Evolutionary conservation across 2,113 vertebrate species (phyloP).

Genomic region (Otus sunia): DNA sequence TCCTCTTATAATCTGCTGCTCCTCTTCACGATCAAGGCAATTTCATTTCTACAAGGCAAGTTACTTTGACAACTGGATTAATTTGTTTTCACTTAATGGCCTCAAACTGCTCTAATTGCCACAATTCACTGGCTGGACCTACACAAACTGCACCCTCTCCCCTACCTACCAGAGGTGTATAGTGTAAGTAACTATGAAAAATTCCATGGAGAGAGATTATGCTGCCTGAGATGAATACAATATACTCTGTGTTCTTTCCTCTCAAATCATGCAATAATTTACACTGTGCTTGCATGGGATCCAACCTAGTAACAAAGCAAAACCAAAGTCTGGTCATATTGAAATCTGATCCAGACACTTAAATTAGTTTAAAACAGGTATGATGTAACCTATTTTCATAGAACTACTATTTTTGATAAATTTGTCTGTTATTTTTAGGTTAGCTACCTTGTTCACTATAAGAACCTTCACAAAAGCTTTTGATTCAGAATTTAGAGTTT

Average conservation of each 20-base stretch:
- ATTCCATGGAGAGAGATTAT: neutral
- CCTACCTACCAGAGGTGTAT: neutral
- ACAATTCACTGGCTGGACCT: rapidly evolving
- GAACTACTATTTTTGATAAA: neutral
- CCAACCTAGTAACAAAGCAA: neutral
- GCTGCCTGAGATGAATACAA: neutral
- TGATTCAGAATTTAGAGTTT: neutral
- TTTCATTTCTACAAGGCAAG: neutral
- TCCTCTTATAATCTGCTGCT: neutral
- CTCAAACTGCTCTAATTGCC: rapidly evolving
- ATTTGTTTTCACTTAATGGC: neutral
- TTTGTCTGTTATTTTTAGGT: neutral
- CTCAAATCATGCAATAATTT: neutral
- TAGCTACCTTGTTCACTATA: neutral
- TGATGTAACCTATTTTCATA: neutral
- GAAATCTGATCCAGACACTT: neutral
- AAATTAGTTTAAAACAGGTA: neutral
- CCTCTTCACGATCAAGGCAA: neutral
- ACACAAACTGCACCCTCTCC: neutral
- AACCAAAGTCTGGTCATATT: neutral
- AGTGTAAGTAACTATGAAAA: neutral
- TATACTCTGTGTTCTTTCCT: neutral
- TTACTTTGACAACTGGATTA: neutral
- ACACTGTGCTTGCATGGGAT: neutral
- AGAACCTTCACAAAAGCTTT: neutral